Percentiles rank a stretch among this genome's conserved stretches.
phyloP scores from a whole-genome alignment of 2,888 invertebrate genomes.

The Serripes groenlandicus region DNA sequence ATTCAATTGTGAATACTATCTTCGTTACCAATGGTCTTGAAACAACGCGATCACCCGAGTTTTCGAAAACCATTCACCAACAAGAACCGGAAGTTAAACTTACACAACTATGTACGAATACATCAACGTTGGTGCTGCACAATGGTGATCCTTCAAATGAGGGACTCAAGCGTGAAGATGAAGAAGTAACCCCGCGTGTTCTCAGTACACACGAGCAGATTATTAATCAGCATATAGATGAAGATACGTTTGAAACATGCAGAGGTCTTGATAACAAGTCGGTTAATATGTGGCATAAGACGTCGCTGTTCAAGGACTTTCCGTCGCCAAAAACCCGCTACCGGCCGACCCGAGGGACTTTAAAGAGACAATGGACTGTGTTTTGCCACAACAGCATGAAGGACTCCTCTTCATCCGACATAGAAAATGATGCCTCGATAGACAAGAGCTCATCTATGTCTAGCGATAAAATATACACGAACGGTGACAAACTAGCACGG shows the following conservation, averaged over 20 bases:
- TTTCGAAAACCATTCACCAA: too few relatives aligned
- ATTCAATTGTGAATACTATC: too few relatives aligned
- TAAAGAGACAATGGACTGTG: conserved; percentile 43
- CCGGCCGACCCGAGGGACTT: conserved; percentile 1
- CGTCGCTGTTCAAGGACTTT: neutral
- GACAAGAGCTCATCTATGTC: neutral
- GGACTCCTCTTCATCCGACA: conserved; percentile 42
- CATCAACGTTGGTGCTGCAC: too few relatives aligned
- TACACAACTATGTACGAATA: too few relatives aligned
- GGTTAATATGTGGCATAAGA: neutral
- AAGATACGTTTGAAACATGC: conserved; percentile 7
- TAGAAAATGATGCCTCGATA: neutral
- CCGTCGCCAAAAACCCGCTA: neutral
- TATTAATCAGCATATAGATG: conserved; percentile 35
- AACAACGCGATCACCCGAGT: too few relatives aligned
- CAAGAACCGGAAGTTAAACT: too few relatives aligned
- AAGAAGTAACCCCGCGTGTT: neutral
- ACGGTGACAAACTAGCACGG: neutral
- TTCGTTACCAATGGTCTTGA: too few relatives aligned
- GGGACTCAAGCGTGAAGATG: neutral
- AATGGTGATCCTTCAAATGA: too few relatives aligned
- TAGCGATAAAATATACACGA: too few relatives aligned
- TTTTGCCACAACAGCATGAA: conserved; percentile 25
- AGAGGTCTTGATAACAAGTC: neutral
- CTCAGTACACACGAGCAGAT: conserved; percentile 4